phyloP scores from a whole-genome alignment of 2,888 invertebrate species.

The Phorcus lineatus region DNA sequence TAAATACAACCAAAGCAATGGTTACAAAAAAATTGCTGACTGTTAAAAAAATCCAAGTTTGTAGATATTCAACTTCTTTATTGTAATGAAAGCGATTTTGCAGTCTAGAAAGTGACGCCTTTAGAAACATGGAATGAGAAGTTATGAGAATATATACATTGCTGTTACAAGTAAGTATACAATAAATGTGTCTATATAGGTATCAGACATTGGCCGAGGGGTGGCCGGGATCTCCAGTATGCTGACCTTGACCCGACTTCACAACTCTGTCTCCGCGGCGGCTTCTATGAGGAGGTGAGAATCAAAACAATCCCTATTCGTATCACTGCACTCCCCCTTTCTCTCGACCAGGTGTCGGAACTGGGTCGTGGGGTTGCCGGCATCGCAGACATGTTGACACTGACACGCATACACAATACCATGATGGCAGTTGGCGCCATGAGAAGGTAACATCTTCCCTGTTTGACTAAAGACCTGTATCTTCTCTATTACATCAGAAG shows the following conservation, averaged over 20 bases:
- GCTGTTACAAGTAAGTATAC: too few relatives aligned
- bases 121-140: too few relatives aligned
- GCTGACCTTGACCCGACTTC: background rate
- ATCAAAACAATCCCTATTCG: background rate
- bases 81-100: too few relatives aligned
- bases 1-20: too few relatives aligned
- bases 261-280: background rate
- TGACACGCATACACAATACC: slow-evolving; percentile 79
- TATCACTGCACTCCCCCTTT: background rate
- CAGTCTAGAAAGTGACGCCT: too few relatives aligned
- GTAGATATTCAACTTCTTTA: too few relatives aligned
- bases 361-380: slow-evolving; percentile 78
- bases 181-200: background rate
- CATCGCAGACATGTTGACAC: slow-evolving; percentile 78
- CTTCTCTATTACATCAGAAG: too few relatives aligned
- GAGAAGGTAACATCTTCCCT: slow-evolving; percentile 73
- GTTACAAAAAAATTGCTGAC: too few relatives aligned
- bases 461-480: background rate
- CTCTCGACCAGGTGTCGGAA: slow-evolving; percentile 73
- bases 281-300: background rate
- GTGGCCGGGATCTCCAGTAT: background rate
- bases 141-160: too few relatives aligned
- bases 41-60: too few relatives aligned
- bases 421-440: slow-evolving; percentile 75
- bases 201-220: background rate